Percentiles rank a stretch among this genome's conserved stretches.
Evolutionary conservation across 2,888 invertebrate species (phyloP).

Genomic region (Nomada hirtipes): DNA sequence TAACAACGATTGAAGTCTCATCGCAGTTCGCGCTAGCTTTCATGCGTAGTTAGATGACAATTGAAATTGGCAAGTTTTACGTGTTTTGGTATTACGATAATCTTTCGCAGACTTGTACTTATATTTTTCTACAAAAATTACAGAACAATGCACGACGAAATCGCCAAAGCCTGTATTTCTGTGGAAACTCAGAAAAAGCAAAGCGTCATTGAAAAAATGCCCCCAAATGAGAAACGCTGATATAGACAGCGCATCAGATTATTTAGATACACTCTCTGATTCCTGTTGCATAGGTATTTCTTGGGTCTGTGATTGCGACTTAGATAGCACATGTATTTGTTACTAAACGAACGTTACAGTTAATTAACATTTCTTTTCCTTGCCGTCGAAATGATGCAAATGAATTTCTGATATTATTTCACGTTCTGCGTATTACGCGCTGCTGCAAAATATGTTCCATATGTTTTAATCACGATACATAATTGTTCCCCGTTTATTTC

Average conservation of each 20-base stretch:
- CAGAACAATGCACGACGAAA: conserved; percentile 40
- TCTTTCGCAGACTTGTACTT: background rate
- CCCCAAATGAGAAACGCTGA: conserved; percentile 54
- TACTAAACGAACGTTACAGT: conserved; percentile 4
- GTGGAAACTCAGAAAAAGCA: conserved; percentile 32
- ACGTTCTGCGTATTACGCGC: background rate
- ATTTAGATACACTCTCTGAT: conserved; percentile 53
- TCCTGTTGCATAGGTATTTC: conserved; percentile 51
- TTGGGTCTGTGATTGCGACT: conserved; percentile 26
- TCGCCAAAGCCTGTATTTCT: conserved; percentile 30
- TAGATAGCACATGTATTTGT: background rate
- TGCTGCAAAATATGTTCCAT: no score
- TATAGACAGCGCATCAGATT: conserved; percentile 29
- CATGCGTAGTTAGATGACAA: conserved; percentile 17
- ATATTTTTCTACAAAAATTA: conserved; percentile 36
- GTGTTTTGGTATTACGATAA: background rate
- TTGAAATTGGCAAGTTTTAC: background rate
- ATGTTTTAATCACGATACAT: background rate
- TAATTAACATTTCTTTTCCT: background rate
- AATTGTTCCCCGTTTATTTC: conserved; percentile 5
- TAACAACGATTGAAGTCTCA: conserved; percentile 2
- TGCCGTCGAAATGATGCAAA: background rate
- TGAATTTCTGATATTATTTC: background rate
- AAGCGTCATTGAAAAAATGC: conserved; percentile 30
- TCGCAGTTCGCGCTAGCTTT: background rate